Percentiles rank a stretch among this genome's conserved stretches.
Conservation (phyloP, 2,888 invertebrate species). For the Dasysyrphus albostriatus region DNA sequence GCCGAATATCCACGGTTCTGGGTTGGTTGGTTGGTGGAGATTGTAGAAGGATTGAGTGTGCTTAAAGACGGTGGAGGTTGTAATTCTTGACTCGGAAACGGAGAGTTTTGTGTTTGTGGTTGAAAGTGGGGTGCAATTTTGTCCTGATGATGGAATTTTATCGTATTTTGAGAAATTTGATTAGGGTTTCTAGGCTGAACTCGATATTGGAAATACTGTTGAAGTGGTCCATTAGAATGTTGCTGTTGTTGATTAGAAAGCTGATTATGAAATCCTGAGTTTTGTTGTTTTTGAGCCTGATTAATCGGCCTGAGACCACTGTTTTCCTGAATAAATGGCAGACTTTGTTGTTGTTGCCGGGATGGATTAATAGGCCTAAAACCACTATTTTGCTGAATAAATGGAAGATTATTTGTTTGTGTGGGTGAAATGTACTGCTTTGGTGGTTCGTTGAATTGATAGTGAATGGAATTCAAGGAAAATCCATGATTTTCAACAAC, state of each 20-base stretch:
- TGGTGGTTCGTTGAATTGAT: neutral
- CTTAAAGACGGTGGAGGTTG: constrained; percentile 7
- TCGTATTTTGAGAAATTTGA: neutral
- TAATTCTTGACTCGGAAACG: constrained; percentile 12
- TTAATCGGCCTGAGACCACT: neutral
- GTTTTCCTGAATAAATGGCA: constrained; percentile 11
- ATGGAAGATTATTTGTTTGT: neutral
- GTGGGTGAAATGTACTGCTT: constrained; percentile 1
- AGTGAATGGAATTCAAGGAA: neutral
- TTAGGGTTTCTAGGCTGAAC: constrained; percentile 6
- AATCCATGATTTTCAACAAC: neutral
- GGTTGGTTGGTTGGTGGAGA: neutral
- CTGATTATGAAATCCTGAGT: neutral
- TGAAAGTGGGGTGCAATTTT: neutral
- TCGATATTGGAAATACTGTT: constrained; percentile 1
- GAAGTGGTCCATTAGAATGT: neutral
- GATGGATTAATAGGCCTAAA: neutral
- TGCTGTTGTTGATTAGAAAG: constrained; percentile 12
- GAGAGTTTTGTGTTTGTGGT: neutral
- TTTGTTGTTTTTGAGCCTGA: neutral
- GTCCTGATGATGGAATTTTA: neutral
- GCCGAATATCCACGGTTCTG: constrained; percentile 19
- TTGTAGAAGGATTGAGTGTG: neutral
- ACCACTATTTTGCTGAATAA: constrained; percentile 10
- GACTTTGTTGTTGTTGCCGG: neutral